These are phyloP conservation scores for Laupala kohalensis DNA, from an alignment of 1,140 invertebrate species.

Conservation along the genomic window DNA sequence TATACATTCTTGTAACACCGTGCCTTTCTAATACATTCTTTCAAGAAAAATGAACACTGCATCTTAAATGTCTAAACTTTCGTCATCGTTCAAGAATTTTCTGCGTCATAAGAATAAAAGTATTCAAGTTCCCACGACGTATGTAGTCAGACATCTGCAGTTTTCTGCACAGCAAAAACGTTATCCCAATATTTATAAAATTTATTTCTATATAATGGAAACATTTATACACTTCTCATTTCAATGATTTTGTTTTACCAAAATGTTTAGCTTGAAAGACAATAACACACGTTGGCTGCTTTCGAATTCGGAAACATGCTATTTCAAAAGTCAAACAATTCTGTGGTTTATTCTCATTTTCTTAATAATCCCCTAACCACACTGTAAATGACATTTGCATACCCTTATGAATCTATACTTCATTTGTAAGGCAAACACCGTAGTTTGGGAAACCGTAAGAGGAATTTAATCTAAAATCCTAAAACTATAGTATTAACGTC, in stretches of 20 bases:
- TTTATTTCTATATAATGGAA: not conserved
- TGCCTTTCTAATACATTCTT: too few species aligned
- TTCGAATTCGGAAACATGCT: too few species aligned
- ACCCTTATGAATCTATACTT: not conserved
- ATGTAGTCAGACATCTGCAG: too few species aligned
- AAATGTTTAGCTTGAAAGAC: not conserved
- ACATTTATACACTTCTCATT: not conserved
- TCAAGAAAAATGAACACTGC: too few species aligned
- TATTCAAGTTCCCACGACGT: too few species aligned
- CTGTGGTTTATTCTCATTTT: not conserved
- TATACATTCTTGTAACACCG: too few species aligned
- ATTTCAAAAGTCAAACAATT: not conserved
- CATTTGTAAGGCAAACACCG: not conserved
- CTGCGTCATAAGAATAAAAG: too few species aligned
- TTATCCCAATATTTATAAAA: not conserved
- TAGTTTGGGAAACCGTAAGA: not conserved
- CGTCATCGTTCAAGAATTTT: too few species aligned
- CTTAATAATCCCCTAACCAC: too few species aligned
- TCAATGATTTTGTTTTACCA: not conserved
- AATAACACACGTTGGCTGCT: not conserved
- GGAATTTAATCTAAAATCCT: not conserved
- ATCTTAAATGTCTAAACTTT: too few species aligned
- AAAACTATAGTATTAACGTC: not conserved
- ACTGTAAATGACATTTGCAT: too few species aligned
- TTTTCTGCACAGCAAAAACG: not conserved